Evolutionary conservation across 2,113 vertebrate genomes (phyloP).

Genomic region (Piprites chloris): DNA sequence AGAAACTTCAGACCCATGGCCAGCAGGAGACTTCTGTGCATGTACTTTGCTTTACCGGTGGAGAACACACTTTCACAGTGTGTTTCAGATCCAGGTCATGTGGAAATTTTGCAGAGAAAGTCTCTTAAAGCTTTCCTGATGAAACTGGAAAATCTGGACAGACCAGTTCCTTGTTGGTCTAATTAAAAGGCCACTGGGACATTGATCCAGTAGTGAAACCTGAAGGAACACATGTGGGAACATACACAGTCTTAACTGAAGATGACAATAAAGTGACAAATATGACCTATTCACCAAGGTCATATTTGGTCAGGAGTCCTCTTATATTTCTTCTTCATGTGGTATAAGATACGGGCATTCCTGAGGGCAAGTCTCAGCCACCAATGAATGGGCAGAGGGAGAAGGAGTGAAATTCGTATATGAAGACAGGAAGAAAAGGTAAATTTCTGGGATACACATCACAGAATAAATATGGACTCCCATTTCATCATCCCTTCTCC

Average conservation of each 20-base stretch:
- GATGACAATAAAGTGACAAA: neutral
- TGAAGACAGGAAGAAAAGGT: fast-evolving
- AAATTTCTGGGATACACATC: neutral
- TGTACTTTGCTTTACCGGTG: fast-evolving
- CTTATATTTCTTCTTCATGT: fast-evolving
- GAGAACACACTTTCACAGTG: neutral
- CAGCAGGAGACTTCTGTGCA: neutral
- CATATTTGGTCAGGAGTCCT: neutral
- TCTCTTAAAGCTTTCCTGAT: neutral
- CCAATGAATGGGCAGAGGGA: neutral
- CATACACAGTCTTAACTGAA: neutral
- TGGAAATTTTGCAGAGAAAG: neutral
- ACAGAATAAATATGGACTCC: neutral
- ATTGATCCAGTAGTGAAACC: neutral
- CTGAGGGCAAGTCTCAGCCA: neutral
- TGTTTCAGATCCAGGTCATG: neutral
- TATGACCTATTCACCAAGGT: neutral
- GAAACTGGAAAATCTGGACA: constrained; percentile 39
- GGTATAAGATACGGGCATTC: neutral
- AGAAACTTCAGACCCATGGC: neutral
- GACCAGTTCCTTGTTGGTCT: neutral
- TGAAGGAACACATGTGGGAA: neutral
- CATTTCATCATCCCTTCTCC: neutral
- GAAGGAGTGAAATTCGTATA: neutral
- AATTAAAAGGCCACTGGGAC: neutral